Evolutionary conservation across 2,888 invertebrate species (phyloP), one percentile per base, ranked within the genome.

Genomic region (Nemotelus nigrinus): DNA sequence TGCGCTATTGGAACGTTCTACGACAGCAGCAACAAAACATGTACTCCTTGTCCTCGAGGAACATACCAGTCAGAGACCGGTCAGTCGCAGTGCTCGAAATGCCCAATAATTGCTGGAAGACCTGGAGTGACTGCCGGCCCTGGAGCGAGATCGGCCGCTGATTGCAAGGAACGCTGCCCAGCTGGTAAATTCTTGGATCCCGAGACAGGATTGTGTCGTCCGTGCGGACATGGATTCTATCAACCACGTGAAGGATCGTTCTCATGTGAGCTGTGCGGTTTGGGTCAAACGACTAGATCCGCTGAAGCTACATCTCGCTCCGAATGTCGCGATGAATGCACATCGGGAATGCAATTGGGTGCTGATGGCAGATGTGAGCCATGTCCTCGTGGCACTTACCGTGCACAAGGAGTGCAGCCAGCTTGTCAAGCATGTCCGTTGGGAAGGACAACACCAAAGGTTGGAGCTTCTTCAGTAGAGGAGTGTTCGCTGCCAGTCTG

Each of bases 131-230:
- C 97, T 0, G 92, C 95, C 77, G 93, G 94, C 10, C 90, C 93
- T 2, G 97, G 97, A 47, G 96, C 97, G 0, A 90, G 96, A 81
- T 95, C 95, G 81, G 95, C 95, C 47, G 93, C 93, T 39, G 95
- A 96, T 85, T 97, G 96, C 85, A 96, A 96, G 89, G 97, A 97
- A 88, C 92, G 95, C 80, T 98, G 98, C 85, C 95, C 96, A 3
- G 94, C 96, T 79, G 98, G 98, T 79, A 96, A 97, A 88, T 98
- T 94, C 88, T 96, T 96, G 87, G 96, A 97, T 84, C 94, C 95
- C 57, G 92, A 93, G 63, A 93, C 94, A 0, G 96, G 96, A 60
- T 89, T 96, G 2, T 98, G 98, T 84, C 90, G 95, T 74, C 94
- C 94, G 81, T 98, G 98, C 85, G 97, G 98, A 0, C 95, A 96